Conservation (phyloP, 2,797 vertebrate genomes). For the Simalia tracyae region DNA sequence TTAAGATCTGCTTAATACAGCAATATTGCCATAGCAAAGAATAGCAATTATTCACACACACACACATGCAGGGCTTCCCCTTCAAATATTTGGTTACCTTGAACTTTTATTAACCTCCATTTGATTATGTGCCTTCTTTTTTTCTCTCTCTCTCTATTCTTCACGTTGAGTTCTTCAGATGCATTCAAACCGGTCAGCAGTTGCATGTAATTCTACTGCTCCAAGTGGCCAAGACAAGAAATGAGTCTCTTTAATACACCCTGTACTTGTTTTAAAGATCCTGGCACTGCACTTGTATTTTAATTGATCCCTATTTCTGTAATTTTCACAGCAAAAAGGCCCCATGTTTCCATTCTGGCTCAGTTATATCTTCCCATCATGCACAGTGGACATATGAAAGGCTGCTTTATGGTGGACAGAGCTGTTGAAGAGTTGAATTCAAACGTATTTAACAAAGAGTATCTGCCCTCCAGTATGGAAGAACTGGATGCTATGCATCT, state of each 20-base stretch:
- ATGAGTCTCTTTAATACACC: background rate
- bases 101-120: background rate
- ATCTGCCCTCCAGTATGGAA: background rate
- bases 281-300: background rate
- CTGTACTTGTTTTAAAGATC: background rate
- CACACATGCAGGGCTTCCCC: background rate
- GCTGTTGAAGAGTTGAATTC: conserved; percentile 27
- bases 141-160: background rate
- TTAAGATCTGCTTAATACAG: background rate
- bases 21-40: background rate
- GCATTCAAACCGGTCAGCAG: background rate
- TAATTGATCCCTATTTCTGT: background rate
- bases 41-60: background rate
- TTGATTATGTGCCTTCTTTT: background rate
- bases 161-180: background rate
- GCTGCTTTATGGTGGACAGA: background rate
- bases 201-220: background rate
- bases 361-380: background rate
- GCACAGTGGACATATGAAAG: background rate
- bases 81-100: background rate
- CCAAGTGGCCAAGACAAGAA: background rate
- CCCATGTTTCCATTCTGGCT: background rate
- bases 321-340: background rate
- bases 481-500: background rate
- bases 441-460: conserved; percentile 3